Percentiles rank a stretch among this genome's conserved stretches.
These are phyloP conservation scores for Lepidochrysops patricia DNA, from an alignment of 2,888 invertebrate species.

Conservation along the genomic window DNA sequence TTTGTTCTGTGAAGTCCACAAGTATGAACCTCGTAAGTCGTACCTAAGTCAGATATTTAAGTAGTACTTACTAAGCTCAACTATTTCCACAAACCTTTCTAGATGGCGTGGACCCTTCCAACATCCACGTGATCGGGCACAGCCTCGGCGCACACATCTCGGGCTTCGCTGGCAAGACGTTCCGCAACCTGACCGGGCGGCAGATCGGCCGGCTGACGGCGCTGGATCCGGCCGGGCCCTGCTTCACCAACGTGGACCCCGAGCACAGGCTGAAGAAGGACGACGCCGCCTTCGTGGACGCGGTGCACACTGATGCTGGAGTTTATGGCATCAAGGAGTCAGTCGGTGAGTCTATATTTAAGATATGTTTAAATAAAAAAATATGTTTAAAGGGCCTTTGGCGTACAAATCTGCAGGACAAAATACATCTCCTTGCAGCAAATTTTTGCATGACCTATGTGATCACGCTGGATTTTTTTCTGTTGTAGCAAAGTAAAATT, in stretches of 20 bases:
- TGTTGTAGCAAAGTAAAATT: too few relatives aligned
- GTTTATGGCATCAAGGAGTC: slow-evolving; percentile 45
- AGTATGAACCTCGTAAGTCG: too few relatives aligned
- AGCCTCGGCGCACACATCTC: slow-evolving; percentile 59
- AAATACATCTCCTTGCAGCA: too few relatives aligned
- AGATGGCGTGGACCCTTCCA: slow-evolving; percentile 42
- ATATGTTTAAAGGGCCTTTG: too few relatives aligned
- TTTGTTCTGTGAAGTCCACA: too few relatives aligned
- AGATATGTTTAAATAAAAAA: too few relatives aligned
- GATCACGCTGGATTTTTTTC: too few relatives aligned
- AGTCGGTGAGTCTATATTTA: slow-evolving; percentile 39
- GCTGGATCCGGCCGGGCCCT: slow-evolving; percentile 62
- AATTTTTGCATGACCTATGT: too few relatives aligned
- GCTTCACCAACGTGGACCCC: slow-evolving; percentile 45
- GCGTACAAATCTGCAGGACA: too few relatives aligned
- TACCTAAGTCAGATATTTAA: too few relatives aligned
- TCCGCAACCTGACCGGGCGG: slow-evolving; percentile 37
- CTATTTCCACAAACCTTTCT: too few relatives aligned
- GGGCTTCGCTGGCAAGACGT: slow-evolving; percentile 50
- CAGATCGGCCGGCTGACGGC: slow-evolving; percentile 47
- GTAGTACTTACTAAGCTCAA: too few relatives aligned
- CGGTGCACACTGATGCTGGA: slow-evolving; percentile 51
- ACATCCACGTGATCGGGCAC: slow-evolving; percentile 59
- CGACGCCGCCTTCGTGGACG: slow-evolving; percentile 53
- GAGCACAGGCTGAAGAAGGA: slow-evolving; percentile 35